A percentile compares a stretch with the other conserved stretches of the same genome.
These are phyloP conservation scores for Rafetus swinhoei DNA, from an alignment of 2,113 vertebrate species.

Conservation along the genomic window DNA sequence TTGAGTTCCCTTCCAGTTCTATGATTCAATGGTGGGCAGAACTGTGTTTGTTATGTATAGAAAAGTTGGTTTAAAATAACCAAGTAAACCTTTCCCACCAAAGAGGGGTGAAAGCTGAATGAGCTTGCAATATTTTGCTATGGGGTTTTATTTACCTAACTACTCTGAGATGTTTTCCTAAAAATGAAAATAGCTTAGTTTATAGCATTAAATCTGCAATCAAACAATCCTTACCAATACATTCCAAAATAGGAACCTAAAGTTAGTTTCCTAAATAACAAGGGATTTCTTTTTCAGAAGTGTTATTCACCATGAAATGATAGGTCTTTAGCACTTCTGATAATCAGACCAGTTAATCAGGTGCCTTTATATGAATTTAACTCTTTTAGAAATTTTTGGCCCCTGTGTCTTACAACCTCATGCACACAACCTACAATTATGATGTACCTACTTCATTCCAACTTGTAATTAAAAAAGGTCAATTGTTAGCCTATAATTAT, in stretches of 20 bases:
- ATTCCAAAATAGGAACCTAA: not conserved
- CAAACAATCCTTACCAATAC: not conserved
- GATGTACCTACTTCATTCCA: not conserved
- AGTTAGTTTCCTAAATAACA: not conserved
- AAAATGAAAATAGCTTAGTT: not conserved
- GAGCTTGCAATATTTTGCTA: not conserved
- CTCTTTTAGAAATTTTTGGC: not conserved
- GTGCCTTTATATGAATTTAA: not conserved
- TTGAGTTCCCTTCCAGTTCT: too few relatives aligned
- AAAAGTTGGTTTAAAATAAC: not conserved
- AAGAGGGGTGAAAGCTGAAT: not conserved
- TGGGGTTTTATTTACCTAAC: not conserved
- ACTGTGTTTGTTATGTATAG: not conserved
- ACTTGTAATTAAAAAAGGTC: not conserved
- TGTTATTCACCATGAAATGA: not conserved
- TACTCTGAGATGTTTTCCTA: not conserved
- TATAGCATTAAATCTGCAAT: not conserved
- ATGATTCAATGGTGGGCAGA: not conserved
- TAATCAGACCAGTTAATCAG: not conserved
- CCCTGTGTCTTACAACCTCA: not conserved
- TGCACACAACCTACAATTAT: not conserved
- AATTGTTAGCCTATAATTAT: not conserved
- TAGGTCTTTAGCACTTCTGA: not conserved
- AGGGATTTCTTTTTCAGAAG: not conserved
- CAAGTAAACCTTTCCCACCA: not conserved